These are phyloP conservation scores for Choristoneura fumiferana DNA, from an alignment of 1,140 invertebrate species.

Conservation along the genomic window DNA sequence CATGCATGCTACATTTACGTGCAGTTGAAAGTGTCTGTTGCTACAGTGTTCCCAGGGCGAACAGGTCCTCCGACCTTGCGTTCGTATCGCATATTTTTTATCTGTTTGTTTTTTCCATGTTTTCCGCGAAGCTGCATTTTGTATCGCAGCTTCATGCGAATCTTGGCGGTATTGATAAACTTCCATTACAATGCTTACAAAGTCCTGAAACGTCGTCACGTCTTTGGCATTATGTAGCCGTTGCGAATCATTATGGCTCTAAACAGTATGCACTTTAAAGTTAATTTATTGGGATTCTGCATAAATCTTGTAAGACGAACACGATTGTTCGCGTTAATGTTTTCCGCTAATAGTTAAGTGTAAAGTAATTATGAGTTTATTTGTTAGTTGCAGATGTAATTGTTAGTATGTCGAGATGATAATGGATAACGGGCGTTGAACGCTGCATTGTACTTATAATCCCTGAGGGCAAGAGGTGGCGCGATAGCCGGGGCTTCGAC, in stretches of 20 bases:
- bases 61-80: slow-evolving; percentile 60
- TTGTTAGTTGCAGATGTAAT: neutral
- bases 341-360: too few species aligned
- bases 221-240: slow-evolving; percentile 16
- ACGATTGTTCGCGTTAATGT: too few species aligned
- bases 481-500: slow-evolving; percentile 53
- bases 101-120: slow-evolving; percentile 52
- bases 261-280: neutral
- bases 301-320: too few species aligned
- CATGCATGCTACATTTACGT: slow-evolving; percentile 31
- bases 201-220: slow-evolving; percentile 10
- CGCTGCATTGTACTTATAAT: slow-evolving; percentile 57
- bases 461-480: slow-evolving; percentile 57
- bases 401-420: slow-evolving; percentile 43
- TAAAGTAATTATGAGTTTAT: too few species aligned
- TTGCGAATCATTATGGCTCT: neutral
- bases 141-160: slow-evolving; percentile 31
- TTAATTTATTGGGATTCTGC: too few species aligned
- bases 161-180: slow-evolving; percentile 21
- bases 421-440: slow-evolving; percentile 55
- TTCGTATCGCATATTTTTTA: slow-evolving; percentile 56
- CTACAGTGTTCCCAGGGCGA: slow-evolving; percentile 53
- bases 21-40: slow-evolving; percentile 60
- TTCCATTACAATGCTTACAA: slow-evolving; percentile 4
- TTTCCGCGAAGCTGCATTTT: slow-evolving; percentile 57